phyloP scores from a whole-genome alignment of 2,888 invertebrate species.

The Aphodius sticticus region DNA sequence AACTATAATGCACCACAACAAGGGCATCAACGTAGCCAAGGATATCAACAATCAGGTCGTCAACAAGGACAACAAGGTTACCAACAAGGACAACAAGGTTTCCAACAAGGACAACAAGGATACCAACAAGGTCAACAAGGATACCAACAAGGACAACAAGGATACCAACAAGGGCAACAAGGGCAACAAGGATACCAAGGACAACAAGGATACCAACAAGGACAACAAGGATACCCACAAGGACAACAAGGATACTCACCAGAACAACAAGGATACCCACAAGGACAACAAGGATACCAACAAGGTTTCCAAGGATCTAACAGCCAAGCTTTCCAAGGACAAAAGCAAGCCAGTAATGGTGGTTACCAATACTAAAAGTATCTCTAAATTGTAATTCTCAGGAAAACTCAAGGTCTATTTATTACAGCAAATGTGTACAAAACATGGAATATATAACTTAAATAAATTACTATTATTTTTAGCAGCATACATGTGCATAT shows the following conservation, averaged over 20 bases:
- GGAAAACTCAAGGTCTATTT: neutral
- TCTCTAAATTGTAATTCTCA: neutral
- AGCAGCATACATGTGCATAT: neutral
- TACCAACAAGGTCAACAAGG: slow-evolving; percentile 8
- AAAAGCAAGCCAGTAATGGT: neutral
- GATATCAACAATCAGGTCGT: neutral
- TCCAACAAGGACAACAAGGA: neutral
- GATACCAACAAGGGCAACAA: slow-evolving; percentile 5
- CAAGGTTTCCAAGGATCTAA: neutral
- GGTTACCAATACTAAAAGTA: neutral
- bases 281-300: neutral
- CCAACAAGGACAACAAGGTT: neutral
- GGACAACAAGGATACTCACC: neutral
- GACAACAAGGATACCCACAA: slow-evolving; percentile 17
- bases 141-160: slow-evolving; percentile 13
- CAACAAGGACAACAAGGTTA: neutral
- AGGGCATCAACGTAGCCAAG: slow-evolving; percentile 20
- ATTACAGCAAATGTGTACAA: slow-evolving; percentile 4
- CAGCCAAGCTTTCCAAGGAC: neutral
- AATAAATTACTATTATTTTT: neutral
- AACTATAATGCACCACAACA: slow-evolving; percentile 21
- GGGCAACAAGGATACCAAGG: neutral
- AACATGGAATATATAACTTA: neutral
- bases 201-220: slow-evolving; percentile 15
- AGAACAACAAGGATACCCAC: neutral